A percentile compares a stretch with the other conserved stretches of the same genome.
phyloP scores from a whole-genome alignment of 2,797 vertebrate genomes.

The Microctenopoma steveboyesi region DNA sequence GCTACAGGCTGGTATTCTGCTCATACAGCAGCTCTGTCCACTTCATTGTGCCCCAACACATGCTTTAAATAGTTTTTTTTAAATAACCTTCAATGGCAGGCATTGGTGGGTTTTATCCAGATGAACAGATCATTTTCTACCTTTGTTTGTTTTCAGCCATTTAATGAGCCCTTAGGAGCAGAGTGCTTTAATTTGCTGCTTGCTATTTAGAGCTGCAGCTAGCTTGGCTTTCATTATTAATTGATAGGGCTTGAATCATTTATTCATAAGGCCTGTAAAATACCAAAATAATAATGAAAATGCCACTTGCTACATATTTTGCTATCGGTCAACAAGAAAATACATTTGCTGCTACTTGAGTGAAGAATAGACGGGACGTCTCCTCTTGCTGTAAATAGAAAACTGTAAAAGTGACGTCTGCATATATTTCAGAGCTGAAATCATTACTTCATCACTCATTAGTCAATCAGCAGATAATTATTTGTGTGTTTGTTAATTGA shows the following conservation, averaged over 20 bases:
- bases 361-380: no score
- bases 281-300: not conserved
- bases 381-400: no score
- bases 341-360: no score
- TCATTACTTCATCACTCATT: no score
- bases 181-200: not conserved
- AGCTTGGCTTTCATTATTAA: not conserved
- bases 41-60: slow-evolving; percentile 40
- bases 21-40: slow-evolving; percentile 35
- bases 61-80: slow-evolving; percentile 24
- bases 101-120: slow-evolving; percentile 16
- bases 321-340: no score
- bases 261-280: not conserved
- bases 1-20: slow-evolving; percentile 55
- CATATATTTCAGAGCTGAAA: no score
- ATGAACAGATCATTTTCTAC: not conserved
- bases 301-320: not conserved
- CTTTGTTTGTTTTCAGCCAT: slow-evolving; percentile 13
- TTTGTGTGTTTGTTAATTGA: no score
- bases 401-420: no score
- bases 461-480: no score
- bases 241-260: not conserved
- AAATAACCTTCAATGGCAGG: slow-evolving; percentile 7
- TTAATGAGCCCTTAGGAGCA: not conserved
- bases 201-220: not conserved